Conservation (phyloP, 1,140 invertebrate species). For the Dendrolimus punctatus region DNA sequence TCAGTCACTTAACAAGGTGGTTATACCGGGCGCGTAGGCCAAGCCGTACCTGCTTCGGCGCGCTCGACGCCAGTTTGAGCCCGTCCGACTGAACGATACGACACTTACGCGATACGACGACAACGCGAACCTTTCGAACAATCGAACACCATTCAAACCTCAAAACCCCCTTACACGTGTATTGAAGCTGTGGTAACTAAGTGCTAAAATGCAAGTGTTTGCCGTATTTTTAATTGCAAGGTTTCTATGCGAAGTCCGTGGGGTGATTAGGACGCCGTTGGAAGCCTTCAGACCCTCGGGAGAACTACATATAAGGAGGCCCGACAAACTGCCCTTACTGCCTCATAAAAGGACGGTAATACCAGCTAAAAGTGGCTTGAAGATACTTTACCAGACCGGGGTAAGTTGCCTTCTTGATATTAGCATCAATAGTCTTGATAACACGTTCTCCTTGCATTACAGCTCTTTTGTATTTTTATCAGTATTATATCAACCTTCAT, state of each 20-base stretch:
- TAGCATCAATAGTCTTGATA: neutral
- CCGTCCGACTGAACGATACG: conserved; percentile 33
- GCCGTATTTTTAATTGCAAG: conserved; percentile 39
- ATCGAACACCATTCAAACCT: too few relatives aligned
- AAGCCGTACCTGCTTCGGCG: conserved; percentile 57
- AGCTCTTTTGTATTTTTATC: too few relatives aligned
- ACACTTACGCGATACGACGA: conserved; percentile 20
- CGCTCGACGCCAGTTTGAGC: conserved; percentile 49
- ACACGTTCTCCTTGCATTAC: too few relatives aligned
- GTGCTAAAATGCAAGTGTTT: conserved; percentile 55
- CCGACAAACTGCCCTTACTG: conserved; percentile 53
- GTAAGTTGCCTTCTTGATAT: conserved; percentile 35
- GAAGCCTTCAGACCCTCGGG: conserved; percentile 59
- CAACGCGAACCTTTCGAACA: conserved; percentile 12
- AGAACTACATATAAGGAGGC: conserved; percentile 51
- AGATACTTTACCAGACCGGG: conserved; percentile 59
- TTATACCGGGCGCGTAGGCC: conserved; percentile 63
- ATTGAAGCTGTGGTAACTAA: conserved; percentile 13
- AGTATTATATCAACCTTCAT: too few relatives aligned
- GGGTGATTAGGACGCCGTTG: conserved; percentile 54
- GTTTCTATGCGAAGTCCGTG: conserved; percentile 36
- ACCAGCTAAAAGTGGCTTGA: conserved; percentile 48
- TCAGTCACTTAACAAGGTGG: conserved; percentile 39
- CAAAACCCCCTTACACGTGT: too few relatives aligned
- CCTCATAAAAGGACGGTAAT: conserved; percentile 41